Evolutionary conservation across 2,888 invertebrate genomes (phyloP).

Genomic region (Neoitamus cyanurus): DNA sequence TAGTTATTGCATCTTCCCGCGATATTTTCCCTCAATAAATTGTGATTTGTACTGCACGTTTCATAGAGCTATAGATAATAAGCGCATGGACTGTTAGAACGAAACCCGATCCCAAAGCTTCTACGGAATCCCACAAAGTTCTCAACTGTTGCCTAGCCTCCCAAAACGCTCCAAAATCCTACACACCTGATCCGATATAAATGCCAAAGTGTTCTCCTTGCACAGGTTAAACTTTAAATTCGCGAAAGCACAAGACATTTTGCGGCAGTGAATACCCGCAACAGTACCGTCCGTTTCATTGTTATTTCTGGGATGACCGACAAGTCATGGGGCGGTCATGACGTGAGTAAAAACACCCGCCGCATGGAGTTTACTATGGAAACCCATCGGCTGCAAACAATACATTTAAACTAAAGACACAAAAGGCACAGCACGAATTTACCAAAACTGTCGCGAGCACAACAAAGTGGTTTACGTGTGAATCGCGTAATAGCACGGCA

Average conservation of each 20-base stretch:
- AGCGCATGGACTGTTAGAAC: too few relatives aligned
- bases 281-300: background rate
- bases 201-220: slow-evolving; percentile 8
- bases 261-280: background rate
- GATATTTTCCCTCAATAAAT: too few relatives aligned
- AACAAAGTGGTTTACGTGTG: background rate
- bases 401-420: background rate
- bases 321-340: background rate
- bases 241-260: background rate
- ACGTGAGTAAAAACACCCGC: background rate
- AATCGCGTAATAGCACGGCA: background rate
- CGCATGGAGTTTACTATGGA: slow-evolving; percentile 9
- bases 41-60: too few relatives aligned
- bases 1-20: too few relatives aligned
- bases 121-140: background rate
- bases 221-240: slow-evolving; percentile 19
- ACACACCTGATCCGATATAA: slow-evolving; percentile 14
- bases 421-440: background rate
- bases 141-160: background rate
- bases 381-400: background rate
- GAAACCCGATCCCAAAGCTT: background rate
- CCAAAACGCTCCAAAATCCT: background rate
- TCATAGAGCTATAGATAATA: too few relatives aligned
- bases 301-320: background rate
- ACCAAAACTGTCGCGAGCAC: background rate